These are phyloP conservation scores for Criorhina ranunculi DNA, from an alignment of 2,888 invertebrate species.

Conservation along the genomic window DNA sequence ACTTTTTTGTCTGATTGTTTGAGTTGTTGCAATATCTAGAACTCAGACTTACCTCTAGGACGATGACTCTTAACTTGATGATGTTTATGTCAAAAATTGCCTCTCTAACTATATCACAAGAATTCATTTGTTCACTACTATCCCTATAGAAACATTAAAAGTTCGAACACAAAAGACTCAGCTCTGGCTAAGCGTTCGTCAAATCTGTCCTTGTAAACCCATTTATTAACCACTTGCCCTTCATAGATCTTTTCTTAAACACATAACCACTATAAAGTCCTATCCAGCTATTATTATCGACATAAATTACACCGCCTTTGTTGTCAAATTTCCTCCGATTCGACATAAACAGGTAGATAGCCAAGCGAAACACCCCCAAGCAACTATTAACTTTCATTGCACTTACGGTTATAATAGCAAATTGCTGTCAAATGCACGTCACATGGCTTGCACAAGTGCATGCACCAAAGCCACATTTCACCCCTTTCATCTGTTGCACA, in stretches of 20 bases:
- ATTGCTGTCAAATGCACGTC: slow-evolving; percentile 60
- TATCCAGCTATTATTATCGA: slow-evolving; percentile 7
- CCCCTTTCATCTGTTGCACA: slow-evolving; percentile 38
- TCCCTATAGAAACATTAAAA: too few species aligned
- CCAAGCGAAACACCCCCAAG: slow-evolving; percentile 42
- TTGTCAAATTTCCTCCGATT: background rate
- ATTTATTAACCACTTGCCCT: background rate
- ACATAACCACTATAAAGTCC: background rate
- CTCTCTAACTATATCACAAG: too few species aligned
- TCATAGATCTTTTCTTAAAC: background rate
- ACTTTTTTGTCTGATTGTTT: too few species aligned
- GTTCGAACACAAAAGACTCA: too few species aligned
- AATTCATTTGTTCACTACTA: too few species aligned
- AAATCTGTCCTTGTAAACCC: too few species aligned
- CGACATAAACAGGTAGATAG: slow-evolving; percentile 24
- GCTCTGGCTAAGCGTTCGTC: too few species aligned
- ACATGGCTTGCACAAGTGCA: slow-evolving; percentile 38
- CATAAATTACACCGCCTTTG: background rate
- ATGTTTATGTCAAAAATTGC: too few species aligned
- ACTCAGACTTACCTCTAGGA: too few species aligned
- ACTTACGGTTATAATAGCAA: slow-evolving; percentile 37
- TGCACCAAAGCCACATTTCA: background rate
- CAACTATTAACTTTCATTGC: slow-evolving; percentile 15
- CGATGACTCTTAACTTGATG: too few species aligned
- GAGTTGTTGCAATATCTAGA: too few species aligned